phyloP scores from a whole-genome alignment of 2,888 invertebrate species.

The Coecobrya sp. region DNA sequence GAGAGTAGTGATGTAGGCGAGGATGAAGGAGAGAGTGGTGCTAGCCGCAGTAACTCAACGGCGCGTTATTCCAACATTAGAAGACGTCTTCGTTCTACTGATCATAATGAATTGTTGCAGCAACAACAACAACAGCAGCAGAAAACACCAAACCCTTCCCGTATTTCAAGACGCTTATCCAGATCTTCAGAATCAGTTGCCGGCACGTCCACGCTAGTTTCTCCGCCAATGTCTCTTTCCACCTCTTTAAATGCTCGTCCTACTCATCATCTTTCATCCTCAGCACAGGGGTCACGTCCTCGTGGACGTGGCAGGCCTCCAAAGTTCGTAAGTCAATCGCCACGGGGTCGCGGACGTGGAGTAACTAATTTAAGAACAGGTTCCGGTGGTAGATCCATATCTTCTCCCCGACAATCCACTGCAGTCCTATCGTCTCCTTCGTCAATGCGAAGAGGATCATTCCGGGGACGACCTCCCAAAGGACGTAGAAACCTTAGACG shows the following conservation, averaged over 20 bases:
- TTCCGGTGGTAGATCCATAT: neutral
- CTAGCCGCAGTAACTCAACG: slow-evolving; percentile 15
- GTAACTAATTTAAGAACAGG: neutral
- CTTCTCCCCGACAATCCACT: slow-evolving; percentile 24
- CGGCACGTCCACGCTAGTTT: neutral
- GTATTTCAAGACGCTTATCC: slow-evolving; percentile 60
- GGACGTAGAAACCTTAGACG: slow-evolving; percentile 4
- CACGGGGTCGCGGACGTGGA: slow-evolving; percentile 40
- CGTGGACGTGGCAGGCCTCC: slow-evolving; percentile 64
- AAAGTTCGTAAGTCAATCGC: slow-evolving; percentile 28
- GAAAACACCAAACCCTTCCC: neutral
- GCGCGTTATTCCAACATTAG: slow-evolving; percentile 49
- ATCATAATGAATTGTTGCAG: slow-evolving; percentile 34
- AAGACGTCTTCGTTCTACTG: slow-evolving; percentile 67
- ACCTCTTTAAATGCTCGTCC: neutral
- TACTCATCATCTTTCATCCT: neutral
- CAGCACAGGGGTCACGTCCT: neutral
- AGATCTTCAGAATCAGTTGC: slow-evolving; percentile 33
- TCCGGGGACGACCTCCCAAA: slow-evolving; percentile 45
- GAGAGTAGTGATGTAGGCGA: slow-evolving; percentile 64
- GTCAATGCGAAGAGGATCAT: neutral
- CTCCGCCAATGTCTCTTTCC: neutral
- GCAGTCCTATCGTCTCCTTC: neutral
- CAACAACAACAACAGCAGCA: neutral
- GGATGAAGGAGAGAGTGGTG: slow-evolving; percentile 57